Conservation (phyloP, 2,113 vertebrate species). For the Ursus arctos region DNA sequence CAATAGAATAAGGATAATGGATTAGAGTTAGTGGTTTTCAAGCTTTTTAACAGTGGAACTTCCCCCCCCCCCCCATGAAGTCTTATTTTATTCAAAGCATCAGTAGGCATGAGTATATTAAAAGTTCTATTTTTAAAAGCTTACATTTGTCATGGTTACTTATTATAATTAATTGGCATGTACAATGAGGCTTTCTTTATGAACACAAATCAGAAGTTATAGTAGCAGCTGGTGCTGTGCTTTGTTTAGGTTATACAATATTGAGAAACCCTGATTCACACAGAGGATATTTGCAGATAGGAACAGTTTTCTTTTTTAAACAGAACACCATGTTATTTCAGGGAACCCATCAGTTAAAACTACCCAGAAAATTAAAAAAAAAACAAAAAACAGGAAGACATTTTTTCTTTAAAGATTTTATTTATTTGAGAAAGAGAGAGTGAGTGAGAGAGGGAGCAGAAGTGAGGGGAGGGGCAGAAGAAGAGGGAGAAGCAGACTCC, state of each 20-base stretch:
- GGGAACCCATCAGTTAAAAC: neutral
- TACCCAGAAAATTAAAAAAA: neutral
- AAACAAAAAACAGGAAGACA: neutral
- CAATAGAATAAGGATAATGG: neutral
- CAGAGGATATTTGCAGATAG: neutral
- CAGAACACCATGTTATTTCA: neutral
- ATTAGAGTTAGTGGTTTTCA: neutral
- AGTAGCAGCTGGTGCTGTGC: neutral
- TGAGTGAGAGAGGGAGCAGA: too few relatives aligned
- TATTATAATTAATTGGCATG: neutral
- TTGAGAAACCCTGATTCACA: neutral
- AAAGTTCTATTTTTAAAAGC: neutral
- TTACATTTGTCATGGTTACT: neutral
- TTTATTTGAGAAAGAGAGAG: neutral
- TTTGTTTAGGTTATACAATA: neutral
- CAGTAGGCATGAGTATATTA: neutral
- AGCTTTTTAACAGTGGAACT: neutral
- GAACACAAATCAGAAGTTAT: neutral
- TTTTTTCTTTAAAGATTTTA: neutral
- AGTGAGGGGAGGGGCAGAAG: neutral
- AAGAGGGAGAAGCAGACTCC: neutral
- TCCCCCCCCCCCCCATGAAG: neutral
- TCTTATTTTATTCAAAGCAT: slow-evolving; percentile 15
- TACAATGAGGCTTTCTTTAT: neutral
- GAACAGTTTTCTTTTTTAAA: neutral